These are phyloP conservation scores for Argyra leucocephala DNA, from an alignment of 2,888 invertebrate species.

Conservation along the genomic window DNA sequence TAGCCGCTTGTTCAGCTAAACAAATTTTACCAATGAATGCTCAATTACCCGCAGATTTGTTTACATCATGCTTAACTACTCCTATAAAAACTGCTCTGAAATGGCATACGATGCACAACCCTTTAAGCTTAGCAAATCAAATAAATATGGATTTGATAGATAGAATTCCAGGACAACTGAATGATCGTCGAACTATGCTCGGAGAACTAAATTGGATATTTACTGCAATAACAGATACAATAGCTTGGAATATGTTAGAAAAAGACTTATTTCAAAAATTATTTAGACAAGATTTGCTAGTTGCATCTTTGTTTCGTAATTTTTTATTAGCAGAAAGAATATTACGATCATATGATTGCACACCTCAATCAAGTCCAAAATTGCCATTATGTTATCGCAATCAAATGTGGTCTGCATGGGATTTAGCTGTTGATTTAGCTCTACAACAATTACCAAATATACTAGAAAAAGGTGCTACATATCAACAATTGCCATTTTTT, in stretches of 20 bases:
- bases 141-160: conserved; percentile 80
- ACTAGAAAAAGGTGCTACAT: conserved; percentile 50
- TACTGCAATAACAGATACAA: conserved; percentile 98
- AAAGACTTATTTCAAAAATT: conserved; percentile 91
- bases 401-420: conserved; percentile 97
- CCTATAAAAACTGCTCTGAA: conserved; percentile 92
- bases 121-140: conserved; percentile 69
- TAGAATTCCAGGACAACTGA: conserved; percentile 90
- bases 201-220: conserved; percentile 99
- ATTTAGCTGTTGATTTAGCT: conserved; percentile 88
- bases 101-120: conserved; percentile 83
- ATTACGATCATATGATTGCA: conserved; percentile 91
- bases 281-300: conserved; percentile 93
- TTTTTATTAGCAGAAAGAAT: conserved; percentile 93
- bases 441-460: conserved; percentile 79
- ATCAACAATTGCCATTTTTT: conserved; percentile 82
- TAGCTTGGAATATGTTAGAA: conserved; percentile 96
- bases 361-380: conserved; percentile 85
- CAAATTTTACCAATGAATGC: conserved; percentile 95
- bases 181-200: conserved; percentile 90
- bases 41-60: conserved; percentile 92
- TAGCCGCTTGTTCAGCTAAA: conserved; percentile 89
- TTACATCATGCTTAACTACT: conserved; percentile 95
- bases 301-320: conserved; percentile 96
- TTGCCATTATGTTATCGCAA: conserved; percentile 85